Base-by-base conservation (phyloP, 2,888 invertebrate species). In the Alcis repandata region DNA sequence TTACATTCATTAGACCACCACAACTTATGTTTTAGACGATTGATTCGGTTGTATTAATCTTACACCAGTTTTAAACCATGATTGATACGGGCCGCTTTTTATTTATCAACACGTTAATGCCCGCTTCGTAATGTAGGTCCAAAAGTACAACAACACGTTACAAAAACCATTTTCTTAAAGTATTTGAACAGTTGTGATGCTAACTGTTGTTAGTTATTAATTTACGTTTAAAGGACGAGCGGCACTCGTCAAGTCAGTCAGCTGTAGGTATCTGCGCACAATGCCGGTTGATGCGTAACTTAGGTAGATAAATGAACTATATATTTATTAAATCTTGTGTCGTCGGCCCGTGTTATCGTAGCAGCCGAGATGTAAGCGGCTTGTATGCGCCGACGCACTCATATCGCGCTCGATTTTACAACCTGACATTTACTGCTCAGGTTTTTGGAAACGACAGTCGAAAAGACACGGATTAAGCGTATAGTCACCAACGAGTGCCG, bases 281-380 rank as follows among this genome's bases (percentile, higher is more conserved):
- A 79, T 80, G 81, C 77, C 75, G 78, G 68, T 41, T 79, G 79
- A 84, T 82, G 82, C 80, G 87, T 83, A 82, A 85, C 83, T 82
- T 79, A 49, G 83, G 85, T 87, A 84, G 88, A 90, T 90, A 90
- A 90, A 90, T 87, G 81, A 86, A 83, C 83, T 77, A 86, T 86
- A 87, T 63, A 85, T 87, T 88, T 89, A 89, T 84, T 88, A 89
- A 89, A 90, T 87, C 85, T 86, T 84, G 86, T 85, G 45, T 41
- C 85, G 86, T 78, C 84, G 84, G 86, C 86, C 86, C 85, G 86
- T 89, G 90, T 92, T 91, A 91, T 92, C 92, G 88, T 79, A 77
- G 78, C 78, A 80, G 75, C 72, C 80, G 89, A 88, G 92, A 91
- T 90, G 91, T 87, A 85, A 85, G 85, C 84, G 82, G 72, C 81